Percentiles rank a stretch among this genome's conserved stretches.
Conservation (phyloP, 1,140 invertebrate species). For the Ptiloglossa arizonensis region DNA sequence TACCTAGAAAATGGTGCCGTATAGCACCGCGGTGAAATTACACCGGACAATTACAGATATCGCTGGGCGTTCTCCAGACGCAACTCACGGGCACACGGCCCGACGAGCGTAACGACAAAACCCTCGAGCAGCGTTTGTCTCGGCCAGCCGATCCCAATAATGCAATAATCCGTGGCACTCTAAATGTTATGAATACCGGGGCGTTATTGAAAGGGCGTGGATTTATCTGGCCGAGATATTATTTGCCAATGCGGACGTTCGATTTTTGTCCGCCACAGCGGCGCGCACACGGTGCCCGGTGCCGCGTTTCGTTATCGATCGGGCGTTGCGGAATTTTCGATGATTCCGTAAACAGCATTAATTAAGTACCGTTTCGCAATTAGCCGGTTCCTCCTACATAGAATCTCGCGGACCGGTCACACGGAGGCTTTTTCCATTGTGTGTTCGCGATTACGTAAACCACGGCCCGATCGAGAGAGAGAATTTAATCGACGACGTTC, state of each 20-base stretch:
- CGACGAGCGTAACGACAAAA: too few species aligned
- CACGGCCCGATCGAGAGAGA: too few species aligned
- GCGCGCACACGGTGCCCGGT: not conserved
- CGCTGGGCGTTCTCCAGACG: not conserved
- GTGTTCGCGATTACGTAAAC: not conserved
- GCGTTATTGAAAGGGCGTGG: conserved; percentile 20
- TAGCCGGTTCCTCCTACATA: not conserved
- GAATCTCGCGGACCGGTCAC: not conserved
- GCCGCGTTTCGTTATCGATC: conserved; percentile 8
- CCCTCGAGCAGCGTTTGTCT: not conserved
- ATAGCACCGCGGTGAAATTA: conserved; percentile 7
- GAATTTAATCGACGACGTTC: too few species aligned
- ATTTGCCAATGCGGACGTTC: conserved; percentile 35
- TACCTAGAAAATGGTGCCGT: conserved; percentile 9
- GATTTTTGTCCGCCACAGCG: conserved; percentile 34
- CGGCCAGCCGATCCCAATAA: conserved; percentile 21
- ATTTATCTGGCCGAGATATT: conserved; percentile 19
- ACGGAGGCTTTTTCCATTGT: not conserved
- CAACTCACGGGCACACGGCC: not conserved
- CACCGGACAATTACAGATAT: conserved; percentile 28
- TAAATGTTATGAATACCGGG: conserved; percentile 38
- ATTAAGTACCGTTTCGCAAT: not conserved
- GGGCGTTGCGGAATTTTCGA: not conserved
- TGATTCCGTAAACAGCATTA: not conserved
- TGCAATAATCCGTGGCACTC: conserved; percentile 28